Percentiles rank a stretch among this genome's conserved stretches.
These are phyloP conservation scores for Ceratitis capitata DNA, from an alignment of 1,140 invertebrate genomes.

Conservation along the genomic window DNA sequence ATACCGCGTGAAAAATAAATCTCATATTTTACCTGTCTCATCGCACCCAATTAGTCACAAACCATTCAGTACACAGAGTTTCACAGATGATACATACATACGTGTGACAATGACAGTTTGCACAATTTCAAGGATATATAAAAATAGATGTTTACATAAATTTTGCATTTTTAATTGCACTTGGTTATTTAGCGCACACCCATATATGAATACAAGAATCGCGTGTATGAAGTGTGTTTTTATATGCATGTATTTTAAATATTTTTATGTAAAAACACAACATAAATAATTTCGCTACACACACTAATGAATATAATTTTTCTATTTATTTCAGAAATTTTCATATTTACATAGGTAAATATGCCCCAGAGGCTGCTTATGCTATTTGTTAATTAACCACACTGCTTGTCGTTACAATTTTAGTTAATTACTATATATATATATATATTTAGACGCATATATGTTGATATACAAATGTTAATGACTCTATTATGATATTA, in stretches of 20 bases:
- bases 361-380: not conserved
- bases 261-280: not conserved
- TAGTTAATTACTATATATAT: too few species aligned
- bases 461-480: not conserved
- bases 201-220: too few species aligned
- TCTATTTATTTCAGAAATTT: too few species aligned
- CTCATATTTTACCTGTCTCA: too few species aligned
- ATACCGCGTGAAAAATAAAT: too few species aligned
- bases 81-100: not conserved
- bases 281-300: not conserved
- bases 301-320: not conserved
- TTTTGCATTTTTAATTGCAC: not conserved
- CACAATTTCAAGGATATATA: not conserved
- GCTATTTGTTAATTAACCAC: not conserved
- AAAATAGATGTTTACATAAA: not conserved
- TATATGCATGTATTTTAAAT: not conserved
- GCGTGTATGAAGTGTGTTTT: not conserved
- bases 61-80: not conserved
- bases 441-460: too few species aligned
- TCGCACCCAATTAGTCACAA: not conserved
- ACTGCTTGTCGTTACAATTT: not conserved
- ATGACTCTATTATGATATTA: not conserved
- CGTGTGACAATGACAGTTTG: not conserved
- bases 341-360: too few species aligned
- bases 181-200: not conserved